These are phyloP conservation scores for Pteruthius melanotis DNA, from an alignment of 2,113 vertebrate species.

Conservation along the genomic window DNA sequence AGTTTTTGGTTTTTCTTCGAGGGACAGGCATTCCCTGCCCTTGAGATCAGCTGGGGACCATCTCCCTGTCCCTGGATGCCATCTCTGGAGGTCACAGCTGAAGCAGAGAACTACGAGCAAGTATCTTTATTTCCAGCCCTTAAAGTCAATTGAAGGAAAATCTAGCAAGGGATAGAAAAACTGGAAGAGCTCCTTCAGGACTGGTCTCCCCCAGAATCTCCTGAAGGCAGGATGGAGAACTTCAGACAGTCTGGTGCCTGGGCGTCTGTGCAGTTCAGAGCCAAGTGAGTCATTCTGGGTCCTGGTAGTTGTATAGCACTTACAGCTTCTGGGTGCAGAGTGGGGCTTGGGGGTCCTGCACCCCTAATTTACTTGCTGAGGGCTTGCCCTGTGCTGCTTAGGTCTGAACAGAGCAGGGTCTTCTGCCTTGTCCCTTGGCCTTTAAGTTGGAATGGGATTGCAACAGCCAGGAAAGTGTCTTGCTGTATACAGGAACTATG, in stretches of 20 bases:
- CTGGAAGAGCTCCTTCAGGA: constrained; percentile 14
- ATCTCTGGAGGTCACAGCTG: not conserved
- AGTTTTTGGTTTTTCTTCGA: not conserved
- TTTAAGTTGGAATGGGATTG: not conserved
- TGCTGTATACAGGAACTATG: not conserved
- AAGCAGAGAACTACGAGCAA: not conserved
- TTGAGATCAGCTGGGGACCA: not conserved
- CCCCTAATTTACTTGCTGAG: not conserved
- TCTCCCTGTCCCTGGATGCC: not conserved
- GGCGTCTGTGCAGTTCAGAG: not conserved
- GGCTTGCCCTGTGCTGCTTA: not conserved
- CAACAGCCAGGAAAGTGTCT: not conserved
- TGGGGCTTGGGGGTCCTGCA: not conserved
- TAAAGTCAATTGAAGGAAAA: not conserved
- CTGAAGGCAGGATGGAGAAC: not conserved
- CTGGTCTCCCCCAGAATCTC: not conserved
- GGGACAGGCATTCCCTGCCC: not conserved
- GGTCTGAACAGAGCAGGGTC: not conserved
- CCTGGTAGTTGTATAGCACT: not conserved
- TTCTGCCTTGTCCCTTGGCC: not conserved
- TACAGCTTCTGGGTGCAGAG: not conserved
- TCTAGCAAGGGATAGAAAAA: not conserved
- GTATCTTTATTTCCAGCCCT: not conserved
- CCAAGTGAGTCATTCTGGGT: not conserved
- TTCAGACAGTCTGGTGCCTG: constrained; percentile 23